These are phyloP conservation scores for Agraylea sexmaculata DNA, from an alignment of 1,140 invertebrate species.

Conservation along the genomic window DNA sequence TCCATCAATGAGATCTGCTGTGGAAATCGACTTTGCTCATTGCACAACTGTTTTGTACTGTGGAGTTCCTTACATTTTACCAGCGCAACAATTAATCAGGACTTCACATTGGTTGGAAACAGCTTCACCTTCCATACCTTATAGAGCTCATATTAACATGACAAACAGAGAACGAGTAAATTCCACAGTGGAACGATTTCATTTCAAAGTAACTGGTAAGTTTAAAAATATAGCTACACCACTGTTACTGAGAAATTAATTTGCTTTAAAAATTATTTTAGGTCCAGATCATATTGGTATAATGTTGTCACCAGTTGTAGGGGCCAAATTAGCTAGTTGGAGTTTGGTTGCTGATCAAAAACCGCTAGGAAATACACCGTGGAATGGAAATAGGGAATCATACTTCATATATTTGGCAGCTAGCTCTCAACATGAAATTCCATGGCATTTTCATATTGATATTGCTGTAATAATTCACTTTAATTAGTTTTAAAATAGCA, in stretches of 20 bases:
- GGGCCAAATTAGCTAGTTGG: slow-evolving; percentile 17
- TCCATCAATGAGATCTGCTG: slow-evolving; percentile 18
- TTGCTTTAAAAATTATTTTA: slow-evolving; percentile 4
- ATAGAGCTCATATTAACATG: slow-evolving; percentile 11
- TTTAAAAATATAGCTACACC: neutral
- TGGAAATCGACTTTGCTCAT: slow-evolving; percentile 37
- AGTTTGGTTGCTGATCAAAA: slow-evolving; percentile 15
- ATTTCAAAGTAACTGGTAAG: slow-evolving; percentile 19
- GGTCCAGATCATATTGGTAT: slow-evolving; percentile 21
- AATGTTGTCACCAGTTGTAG: slow-evolving; percentile 18
- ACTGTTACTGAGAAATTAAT: neutral
- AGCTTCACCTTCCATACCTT: slow-evolving; percentile 21
- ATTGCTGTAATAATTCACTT: slow-evolving; percentile 14
- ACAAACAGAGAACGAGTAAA: slow-evolving; percentile 12
- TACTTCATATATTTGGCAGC: slow-evolving; percentile 21
- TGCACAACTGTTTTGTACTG: slow-evolving; percentile 57
- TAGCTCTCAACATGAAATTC: slow-evolving; percentile 13
- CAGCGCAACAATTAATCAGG: slow-evolving; percentile 38
- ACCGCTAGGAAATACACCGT: slow-evolving; percentile 15
- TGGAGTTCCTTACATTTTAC: slow-evolving; percentile 65
- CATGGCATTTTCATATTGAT: slow-evolving; percentile 21
- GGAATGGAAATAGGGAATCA: slow-evolving; percentile 14
- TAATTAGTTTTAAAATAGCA: slow-evolving; percentile 1
- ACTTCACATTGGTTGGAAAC: slow-evolving; percentile 32
- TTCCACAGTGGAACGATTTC: slow-evolving; percentile 16